A percentile compares a stretch with the other conserved stretches of the same genome.
Evolutionary conservation across 2,888 invertebrate genomes (phyloP).

Genomic region (Nycteola revayana): DNA sequence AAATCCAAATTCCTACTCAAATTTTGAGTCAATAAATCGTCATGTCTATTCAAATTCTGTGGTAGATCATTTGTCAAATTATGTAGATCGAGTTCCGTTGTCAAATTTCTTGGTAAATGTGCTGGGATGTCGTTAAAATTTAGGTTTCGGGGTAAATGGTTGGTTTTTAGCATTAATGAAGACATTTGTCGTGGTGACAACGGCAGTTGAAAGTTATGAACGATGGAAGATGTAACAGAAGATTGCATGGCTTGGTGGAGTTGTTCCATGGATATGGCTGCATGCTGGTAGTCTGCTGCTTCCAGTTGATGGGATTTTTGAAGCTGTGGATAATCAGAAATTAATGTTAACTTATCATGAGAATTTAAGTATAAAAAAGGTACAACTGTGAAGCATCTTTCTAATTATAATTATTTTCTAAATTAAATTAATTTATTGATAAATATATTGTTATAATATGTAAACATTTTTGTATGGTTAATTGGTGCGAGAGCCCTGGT

Average conservation of each 20-base stretch:
- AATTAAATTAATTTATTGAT: no score
- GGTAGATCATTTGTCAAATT: slow-evolving; percentile 48
- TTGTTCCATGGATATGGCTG: slow-evolving; percentile 69
- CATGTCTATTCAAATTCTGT: slow-evolving; percentile 47
- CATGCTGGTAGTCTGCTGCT: slow-evolving; percentile 57
- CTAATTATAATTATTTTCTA: no score
- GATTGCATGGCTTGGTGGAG: slow-evolving; percentile 71
- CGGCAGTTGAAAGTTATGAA: slow-evolving; percentile 67
- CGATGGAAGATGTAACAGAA: slow-evolving; percentile 47
- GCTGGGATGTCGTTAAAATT: slow-evolving; percentile 65
- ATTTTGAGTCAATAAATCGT: slow-evolving; percentile 40
- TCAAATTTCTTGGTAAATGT: slow-evolving; percentile 46
- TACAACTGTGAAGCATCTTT: no score
- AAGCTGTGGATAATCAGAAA: slow-evolving; percentile 50
- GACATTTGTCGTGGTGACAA: slow-evolving; percentile 72
- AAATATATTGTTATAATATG: no score
- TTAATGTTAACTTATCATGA: no score
- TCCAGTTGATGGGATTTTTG: slow-evolving; percentile 68
- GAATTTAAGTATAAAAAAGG: no score
- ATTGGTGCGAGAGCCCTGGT: no score
- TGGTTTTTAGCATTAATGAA: slow-evolving; percentile 67
- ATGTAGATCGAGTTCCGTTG: slow-evolving; percentile 55
- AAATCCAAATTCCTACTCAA: slow-evolving; percentile 35
- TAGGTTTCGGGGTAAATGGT: slow-evolving; percentile 54
- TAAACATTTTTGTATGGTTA: no score